Base-by-base conservation (phyloP, 1,140 invertebrate species). In the Xylocopa sonorina region DNA sequence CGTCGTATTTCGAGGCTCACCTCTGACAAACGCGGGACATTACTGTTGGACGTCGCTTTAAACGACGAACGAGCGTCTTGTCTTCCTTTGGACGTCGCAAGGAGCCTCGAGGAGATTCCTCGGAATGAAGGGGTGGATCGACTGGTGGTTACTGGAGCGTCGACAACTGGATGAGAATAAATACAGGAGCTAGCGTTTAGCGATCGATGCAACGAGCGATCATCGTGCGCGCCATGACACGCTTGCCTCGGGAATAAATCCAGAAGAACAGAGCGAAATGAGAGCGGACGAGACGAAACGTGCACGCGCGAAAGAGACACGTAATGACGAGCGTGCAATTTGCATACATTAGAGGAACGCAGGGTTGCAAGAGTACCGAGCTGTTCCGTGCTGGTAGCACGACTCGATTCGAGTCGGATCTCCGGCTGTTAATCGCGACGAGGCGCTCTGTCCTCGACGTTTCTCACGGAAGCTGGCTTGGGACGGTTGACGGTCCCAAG, bases 261-360 rank as follows among this genome's bases (percentile, higher is more conserved):
- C 57, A 60, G 29, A 32, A 6, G 57, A 60, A 18, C 57, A 29
- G 18, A 38, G 27, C 57, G 57, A 32, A 34, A 34, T 10, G 57
- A n/a, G 21, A 58, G 57, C 32, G 57, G 32, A 60, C 32, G 38
- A 60, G 32, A 21, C 32, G 32, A 32, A 34, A 34, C 29, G 21
- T 38, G 21, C 57, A 34, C 57, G 57, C 57, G 57, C 57, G 57
- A 60, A 60, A 60, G 29, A 66, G 27, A 29, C 87, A 88, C 14
- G 48, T 90, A 92, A 91, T 90, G 84, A 88, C 87, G 89, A 84
- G 85, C 21, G 53, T 82, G 89, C 83, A 92, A 92, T 92, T 89
- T 92, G 91, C 92, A 92, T 92, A 91, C 80, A 92, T 92, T 92
- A 91, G 53, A 76, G 76, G 78, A 43, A 46, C 72, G 78, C 84